Evolutionary conservation across 2,888 invertebrate genomes (phyloP).

Genomic region (Volucella inflata): DNA sequence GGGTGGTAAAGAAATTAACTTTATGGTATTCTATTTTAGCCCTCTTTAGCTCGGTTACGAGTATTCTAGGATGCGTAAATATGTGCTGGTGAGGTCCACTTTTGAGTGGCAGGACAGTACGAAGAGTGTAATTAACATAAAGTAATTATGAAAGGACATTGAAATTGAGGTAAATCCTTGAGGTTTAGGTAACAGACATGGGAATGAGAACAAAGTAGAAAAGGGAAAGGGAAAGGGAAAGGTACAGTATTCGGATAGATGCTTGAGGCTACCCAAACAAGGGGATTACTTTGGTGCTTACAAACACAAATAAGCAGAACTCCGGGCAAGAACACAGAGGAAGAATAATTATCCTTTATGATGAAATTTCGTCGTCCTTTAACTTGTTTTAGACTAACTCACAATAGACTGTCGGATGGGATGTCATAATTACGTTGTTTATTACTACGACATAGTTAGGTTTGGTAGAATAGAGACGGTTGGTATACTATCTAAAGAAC

Average conservation of each 20-base stretch:
- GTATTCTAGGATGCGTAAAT: neutral
- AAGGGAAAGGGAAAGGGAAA: neutral
- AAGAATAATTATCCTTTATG: slow-evolving; percentile 35
- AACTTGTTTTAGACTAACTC: too few species aligned
- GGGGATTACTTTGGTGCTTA: slow-evolving; percentile 1
- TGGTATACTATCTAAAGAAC: too few species aligned
- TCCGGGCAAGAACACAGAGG: neutral
- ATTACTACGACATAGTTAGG: neutral
- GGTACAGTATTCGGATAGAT: neutral
- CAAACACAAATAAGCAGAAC: neutral
- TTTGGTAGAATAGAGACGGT: too few species aligned
- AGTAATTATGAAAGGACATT: slow-evolving; percentile 69
- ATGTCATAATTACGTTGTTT: slow-evolving; percentile 9
- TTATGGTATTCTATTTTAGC: slow-evolving; percentile 7
- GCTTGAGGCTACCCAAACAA: neutral
- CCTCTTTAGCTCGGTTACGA: neutral
- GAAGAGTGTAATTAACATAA: slow-evolving; percentile 66
- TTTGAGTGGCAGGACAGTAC: slow-evolving; percentile 1
- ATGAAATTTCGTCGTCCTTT: neutral
- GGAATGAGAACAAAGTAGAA: too few species aligned
- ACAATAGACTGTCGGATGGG: neutral
- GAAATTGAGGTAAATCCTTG: slow-evolving; percentile 41
- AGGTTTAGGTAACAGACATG: slow-evolving; percentile 14
- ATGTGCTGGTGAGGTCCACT: neutral
- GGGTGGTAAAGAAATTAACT: slow-evolving; percentile 44